Evolutionary conservation across 2,113 vertebrate genomes (phyloP).

Genomic region (Eonycteris spelaea): DNA sequence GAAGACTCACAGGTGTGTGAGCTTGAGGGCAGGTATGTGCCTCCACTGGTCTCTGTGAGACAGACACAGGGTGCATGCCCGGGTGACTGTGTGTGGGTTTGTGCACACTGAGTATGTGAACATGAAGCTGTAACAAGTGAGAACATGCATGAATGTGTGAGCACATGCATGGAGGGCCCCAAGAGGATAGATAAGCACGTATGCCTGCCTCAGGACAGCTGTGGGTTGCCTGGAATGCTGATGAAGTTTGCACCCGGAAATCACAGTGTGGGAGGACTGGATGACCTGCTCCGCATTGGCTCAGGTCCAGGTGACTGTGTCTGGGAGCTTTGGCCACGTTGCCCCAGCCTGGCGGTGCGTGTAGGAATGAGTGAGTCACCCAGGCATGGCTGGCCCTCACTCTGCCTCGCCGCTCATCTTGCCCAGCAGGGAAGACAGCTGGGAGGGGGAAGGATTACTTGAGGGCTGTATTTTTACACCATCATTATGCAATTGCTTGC

Average conservation of each 20-base stretch:
- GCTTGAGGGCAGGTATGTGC: neutral
- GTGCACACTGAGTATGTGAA: neutral
- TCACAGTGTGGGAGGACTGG: neutral
- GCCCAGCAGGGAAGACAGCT: neutral
- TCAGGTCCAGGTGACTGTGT: slow-evolving; percentile 6
- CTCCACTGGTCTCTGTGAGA: neutral
- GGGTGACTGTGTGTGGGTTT: neutral
- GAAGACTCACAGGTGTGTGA: neutral
- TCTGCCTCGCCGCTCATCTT: neutral
- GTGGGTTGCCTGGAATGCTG: neutral
- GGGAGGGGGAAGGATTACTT: neutral
- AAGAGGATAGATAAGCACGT: neutral
- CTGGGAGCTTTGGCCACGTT: neutral
- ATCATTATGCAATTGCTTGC: neutral
- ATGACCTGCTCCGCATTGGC: neutral
- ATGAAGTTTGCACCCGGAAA: neutral
- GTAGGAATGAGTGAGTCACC: slow-evolving; percentile 54
- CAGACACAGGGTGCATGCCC: neutral
- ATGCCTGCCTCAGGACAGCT: neutral
- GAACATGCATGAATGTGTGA: neutral
- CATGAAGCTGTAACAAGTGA: neutral
- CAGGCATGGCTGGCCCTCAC: neutral
- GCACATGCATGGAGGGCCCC: neutral
- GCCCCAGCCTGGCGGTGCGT: neutral
- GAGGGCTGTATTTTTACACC: slow-evolving; percentile 33